Base-by-base conservation (phyloP, 1,140 invertebrate genomes). In the Saccostrea glomerata region DNA sequence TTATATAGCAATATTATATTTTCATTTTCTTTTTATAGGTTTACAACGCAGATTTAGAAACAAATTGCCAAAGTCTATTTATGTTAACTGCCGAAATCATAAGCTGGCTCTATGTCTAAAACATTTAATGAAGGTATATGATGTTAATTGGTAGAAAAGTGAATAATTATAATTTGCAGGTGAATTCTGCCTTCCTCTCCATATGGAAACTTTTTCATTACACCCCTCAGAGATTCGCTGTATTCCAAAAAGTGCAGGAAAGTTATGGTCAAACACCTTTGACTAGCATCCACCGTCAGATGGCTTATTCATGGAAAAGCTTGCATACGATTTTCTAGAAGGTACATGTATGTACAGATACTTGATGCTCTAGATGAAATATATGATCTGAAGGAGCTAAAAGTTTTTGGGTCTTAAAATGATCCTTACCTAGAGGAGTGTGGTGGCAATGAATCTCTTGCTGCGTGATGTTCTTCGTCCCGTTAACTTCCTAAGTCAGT, bases 51-150 rank as follows among this genome's bases (percentile, higher is more conserved):
- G 86, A 40, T 56, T 90, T 1, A 13, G 87, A 63, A 85, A 90
- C 58, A 12, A 85, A 1, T 63, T 25, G 1, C 85, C 86, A 11
- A 82, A 47, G 54, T 84, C 73, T 23, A 25, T 88, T 13, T 90
- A 88, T 83, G 20, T 90, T 25, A 87, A 85, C 40, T 90, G 87
- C 54, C 55, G 87, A 23, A 90, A 90, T 36, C 87, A 90, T 82
- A 30, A 66, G 4, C 73, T 90, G 9, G 89, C 89, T 9, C 47
- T 90, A 4, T 90, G 89, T 55, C 84, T 89, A 40, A 66, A 58
- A 30, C 87, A 90, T 66, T 47, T 90, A 4, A 63, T 87, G 4
- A 88, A 90, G 70, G 25, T 83, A 12, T 88, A 82, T 63, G 13
- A n/a, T 0, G 1, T 58, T 58, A 58, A 58, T 58, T 58, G 1